Evolutionary conservation across 2,113 vertebrate genomes (phyloP).

Genomic region (Ptychochromis oligacanthus): DNA sequence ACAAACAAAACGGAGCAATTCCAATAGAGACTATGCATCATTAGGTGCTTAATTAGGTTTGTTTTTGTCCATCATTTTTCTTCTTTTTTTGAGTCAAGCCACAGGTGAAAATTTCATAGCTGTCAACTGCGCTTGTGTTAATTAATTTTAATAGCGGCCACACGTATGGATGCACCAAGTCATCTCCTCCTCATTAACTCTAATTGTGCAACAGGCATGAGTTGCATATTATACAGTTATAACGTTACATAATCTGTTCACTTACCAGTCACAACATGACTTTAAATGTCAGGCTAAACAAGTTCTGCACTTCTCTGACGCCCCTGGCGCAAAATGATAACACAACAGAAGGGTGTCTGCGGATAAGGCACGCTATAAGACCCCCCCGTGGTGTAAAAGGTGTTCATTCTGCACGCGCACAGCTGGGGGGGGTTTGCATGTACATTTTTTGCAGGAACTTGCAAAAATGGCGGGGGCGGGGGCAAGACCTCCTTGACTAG

Average conservation of each 20-base stretch:
- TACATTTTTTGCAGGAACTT: neutral
- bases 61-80: neutral
- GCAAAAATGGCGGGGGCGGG: constrained; percentile 39
- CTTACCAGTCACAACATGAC: constrained; percentile 2
- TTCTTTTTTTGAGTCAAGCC: no score
- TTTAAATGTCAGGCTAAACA: constrained; percentile 5
- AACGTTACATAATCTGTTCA: neutral
- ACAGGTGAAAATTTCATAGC: neutral
- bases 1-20: neutral
- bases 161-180: neutral
- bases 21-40: neutral
- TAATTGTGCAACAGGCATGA: neutral
- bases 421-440: neutral
- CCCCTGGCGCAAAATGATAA: neutral
- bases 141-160: neutral
- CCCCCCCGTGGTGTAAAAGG: neutral
- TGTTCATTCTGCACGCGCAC: neutral
- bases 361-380: neutral
- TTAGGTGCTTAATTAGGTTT: neutral
- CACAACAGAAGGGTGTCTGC: neutral
- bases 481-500: neutral
- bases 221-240: neutral
- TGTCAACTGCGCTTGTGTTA: neutral
- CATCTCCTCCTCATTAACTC: neutral
- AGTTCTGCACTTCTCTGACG: neutral